Evolutionary conservation across 2,888 invertebrate species (phyloP), one percentile per base, ranked within the genome.

Genomic region (Tromatobia lineatoria): DNA sequence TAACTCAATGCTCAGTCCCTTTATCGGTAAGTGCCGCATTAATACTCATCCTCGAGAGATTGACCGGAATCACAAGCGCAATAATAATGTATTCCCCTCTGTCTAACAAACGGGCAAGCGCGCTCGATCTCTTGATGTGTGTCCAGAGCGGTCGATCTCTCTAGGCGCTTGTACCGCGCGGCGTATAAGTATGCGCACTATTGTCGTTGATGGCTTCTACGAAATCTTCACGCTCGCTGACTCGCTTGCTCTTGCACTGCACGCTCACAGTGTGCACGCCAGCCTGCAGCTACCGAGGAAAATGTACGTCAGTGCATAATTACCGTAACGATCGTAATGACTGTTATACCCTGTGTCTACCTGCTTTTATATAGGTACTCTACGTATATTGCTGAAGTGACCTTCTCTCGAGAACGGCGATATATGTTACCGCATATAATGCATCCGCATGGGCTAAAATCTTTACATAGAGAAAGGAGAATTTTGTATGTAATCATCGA

Each of bases 291-390:
- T 83, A 87, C 87, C 88, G 89, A 89, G 90, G 90, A 90, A 90
- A 91, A 90, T 91, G 89, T 91, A 90, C 91, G 89, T 91, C 90
- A 89, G 90, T 90, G 88, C 91, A 88, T 92, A 92, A 92, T 92
- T 92, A 92, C 89, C 88, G 89, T 89, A 89, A 92, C 91, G 90
- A 90, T 88, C 89, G 87, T 88, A 83, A 88, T 86, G 88, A 87
- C 88, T 86, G 34, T 59, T 54, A 34, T 76, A 78, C 50, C 18
- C 4, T 50, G 18, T 50, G 50, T 38, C 38, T 76, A 79, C 69
- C 73, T 67, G 75, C 79, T 64, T 64, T 75, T 38, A 10, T 38
- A 38, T 38, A 38, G 38, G 38, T n/a, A 10, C 61, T 52, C 8
- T 38, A 20, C 61, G 61, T 50, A 23, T 8, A 18, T 15, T 20